phyloP scores from a whole-genome alignment of 2,888 invertebrate genomes.

The Ochropleura leucogaster region DNA sequence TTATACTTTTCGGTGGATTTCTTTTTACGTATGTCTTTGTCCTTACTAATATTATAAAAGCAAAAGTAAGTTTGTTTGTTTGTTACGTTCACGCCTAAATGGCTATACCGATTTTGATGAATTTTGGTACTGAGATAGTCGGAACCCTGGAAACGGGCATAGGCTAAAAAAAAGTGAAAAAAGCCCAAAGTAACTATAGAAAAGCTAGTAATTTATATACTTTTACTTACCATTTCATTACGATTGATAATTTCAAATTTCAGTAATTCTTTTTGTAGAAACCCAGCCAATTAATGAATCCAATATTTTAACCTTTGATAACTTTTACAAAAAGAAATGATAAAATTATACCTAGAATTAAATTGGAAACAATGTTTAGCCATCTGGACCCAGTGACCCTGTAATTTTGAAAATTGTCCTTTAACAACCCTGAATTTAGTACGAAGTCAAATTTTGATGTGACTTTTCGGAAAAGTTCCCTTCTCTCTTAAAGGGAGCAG shows the following conservation, averaged over 20 bases:
- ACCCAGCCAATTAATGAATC: not conserved
- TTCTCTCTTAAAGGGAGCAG: constrained; percentile 40
- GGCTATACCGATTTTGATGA: too few relatives aligned
- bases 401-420: constrained; percentile 48
- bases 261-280: not conserved
- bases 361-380: constrained; percentile 2
- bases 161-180: too few relatives aligned
- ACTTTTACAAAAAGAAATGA: constrained; percentile 2
- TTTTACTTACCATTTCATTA: not conserved
- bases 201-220: not conserved
- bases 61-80: too few relatives aligned
- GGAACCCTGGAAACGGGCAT: too few relatives aligned
- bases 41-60: not conserved
- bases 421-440: constrained; percentile 44
- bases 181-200: too few relatives aligned
- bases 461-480: constrained; percentile 45
- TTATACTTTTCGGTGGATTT: not conserved
- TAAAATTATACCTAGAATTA: constrained; percentile 5
- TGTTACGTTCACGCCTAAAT: too few relatives aligned
- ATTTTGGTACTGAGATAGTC: too few relatives aligned
- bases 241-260: not conserved
- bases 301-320: not conserved
- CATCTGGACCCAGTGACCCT: constrained; percentile 6
- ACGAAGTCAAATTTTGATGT: constrained; percentile 51
- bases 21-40: not conserved